These are phyloP conservation scores for Uloborus diversus DNA, from an alignment of 1,140 invertebrate species.

Conservation along the genomic window DNA sequence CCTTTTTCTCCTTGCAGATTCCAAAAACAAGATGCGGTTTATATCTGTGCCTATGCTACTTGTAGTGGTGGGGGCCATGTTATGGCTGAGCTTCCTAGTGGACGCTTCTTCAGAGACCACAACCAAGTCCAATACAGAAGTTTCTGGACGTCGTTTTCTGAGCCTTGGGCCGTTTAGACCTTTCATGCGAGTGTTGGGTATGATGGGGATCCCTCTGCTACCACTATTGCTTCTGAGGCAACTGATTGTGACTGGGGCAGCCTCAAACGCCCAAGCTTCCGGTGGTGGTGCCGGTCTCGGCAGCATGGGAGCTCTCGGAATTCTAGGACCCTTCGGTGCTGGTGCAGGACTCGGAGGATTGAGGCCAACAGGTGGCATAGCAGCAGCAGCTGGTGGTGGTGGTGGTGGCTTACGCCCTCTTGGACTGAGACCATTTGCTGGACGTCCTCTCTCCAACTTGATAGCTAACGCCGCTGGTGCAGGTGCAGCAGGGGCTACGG, in stretches of 20 bases:
- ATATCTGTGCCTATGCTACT: background rate
- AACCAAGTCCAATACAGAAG: background rate
- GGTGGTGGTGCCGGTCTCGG: constrained; percentile 48
- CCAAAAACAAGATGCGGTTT: constrained; percentile 10
- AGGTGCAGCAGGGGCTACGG: background rate
- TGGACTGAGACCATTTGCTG: constrained; percentile 27
- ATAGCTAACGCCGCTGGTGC: constrained; percentile 6
- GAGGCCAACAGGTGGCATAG: background rate
- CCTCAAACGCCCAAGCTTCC: background rate
- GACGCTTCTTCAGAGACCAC: background rate
- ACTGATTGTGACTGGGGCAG: background rate
- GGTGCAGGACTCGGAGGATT: constrained; percentile 34
- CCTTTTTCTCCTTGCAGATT: background rate
- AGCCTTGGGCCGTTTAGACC: constrained; percentile 30
- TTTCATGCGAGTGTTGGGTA: constrained; percentile 46
- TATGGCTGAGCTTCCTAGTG: constrained; percentile 23
- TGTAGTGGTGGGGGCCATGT: background rate
- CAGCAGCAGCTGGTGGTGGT: background rate
- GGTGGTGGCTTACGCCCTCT: constrained; percentile 26
- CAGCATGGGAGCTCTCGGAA: constrained; percentile 44
- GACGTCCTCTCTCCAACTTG: background rate
- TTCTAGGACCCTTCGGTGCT: constrained; percentile 45
- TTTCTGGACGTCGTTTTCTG: constrained; percentile 20
- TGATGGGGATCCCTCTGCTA: constrained; percentile 48
- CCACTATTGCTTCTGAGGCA: constrained; percentile 20